Evolutionary conservation across 2,797 vertebrate species (phyloP), one percentile per base, ranked within the genome.

Genomic region (Rhinatrema bivittatum): DNA sequence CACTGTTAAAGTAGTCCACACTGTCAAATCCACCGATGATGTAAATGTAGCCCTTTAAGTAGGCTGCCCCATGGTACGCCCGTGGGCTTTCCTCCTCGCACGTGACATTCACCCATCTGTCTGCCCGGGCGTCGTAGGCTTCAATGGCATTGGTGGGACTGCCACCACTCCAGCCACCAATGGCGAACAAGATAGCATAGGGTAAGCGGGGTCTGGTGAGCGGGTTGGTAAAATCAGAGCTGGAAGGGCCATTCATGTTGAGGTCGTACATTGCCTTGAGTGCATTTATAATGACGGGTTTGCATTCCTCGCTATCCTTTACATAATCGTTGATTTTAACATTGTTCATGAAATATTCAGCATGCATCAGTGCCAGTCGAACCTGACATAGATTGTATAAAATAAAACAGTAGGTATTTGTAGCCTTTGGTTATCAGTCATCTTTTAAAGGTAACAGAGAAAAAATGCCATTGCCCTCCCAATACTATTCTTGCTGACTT

Each of bases 1-100:
- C 69, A 0, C 60, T 85, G 66, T 76, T 94, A 45, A 79, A 86
- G 25, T 82, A 73, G 45, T 86, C 76, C 1, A 68, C 18, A 0
- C 79, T 61, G 10, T 92, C 70, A 2, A 79, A 89, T 4, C 91
- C 90, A 1, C 91, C 79, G 0, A 85, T 69, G 11, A 87, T 39
- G 2, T 84, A 86, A 24, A 85, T 46, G 0, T 72, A 77, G 33
- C 75, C 79, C 19, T 79, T 78, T 53, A 93, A 42, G 9, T 79
- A 85, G 6, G 48, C 86, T 0, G 78, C 38, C 2, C 87, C 84
- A 0, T 90, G 90, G 10, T 87, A 88, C n/a, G 85, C 85, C 2
- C 86, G 61, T 2, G 85, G 79, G 16, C 27, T 51, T 45, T 87
- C 79, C 1, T 62, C 43, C 9, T 70, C 35, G 11, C 65, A 60